Conservation (phyloP, 2,888 invertebrate genomes). For the Eupsilia transversa region DNA sequence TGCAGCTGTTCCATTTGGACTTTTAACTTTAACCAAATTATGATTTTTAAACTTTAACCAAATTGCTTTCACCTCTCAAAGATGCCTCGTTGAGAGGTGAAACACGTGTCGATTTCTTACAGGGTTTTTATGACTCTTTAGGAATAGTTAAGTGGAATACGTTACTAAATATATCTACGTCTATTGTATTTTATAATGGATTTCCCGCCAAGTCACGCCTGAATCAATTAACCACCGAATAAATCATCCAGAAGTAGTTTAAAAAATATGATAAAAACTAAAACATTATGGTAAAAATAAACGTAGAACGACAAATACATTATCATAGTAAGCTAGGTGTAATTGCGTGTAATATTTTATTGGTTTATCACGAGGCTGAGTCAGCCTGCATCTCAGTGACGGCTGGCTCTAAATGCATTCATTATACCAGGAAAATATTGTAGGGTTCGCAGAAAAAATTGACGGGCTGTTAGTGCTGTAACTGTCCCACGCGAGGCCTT, state of each 20-base stretch:
- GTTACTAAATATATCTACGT: too few relatives aligned
- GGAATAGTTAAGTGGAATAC: too few relatives aligned
- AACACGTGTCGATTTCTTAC: too few relatives aligned
- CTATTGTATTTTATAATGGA: too few relatives aligned
- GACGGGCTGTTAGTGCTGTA: neutral
- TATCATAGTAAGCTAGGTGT: neutral
- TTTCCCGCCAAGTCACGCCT: too few relatives aligned
- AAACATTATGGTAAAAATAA: neutral
- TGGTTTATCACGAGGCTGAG: slow-evolving; percentile 63
- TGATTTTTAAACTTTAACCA: neutral
- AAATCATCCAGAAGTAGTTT: neutral
- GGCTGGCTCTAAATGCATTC: slow-evolving; percentile 81
- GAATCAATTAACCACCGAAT: too few relatives aligned
- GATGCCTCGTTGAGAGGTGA: too few relatives aligned
- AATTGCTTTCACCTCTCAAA: too few relatives aligned
- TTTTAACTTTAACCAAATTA: neutral
- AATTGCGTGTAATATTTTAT: slow-evolving; percentile 59
- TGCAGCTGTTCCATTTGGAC: neutral
- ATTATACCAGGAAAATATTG: slow-evolving; percentile 77
- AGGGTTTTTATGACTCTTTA: too few relatives aligned
- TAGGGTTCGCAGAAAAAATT: slow-evolving; percentile 71
- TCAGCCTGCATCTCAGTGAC: slow-evolving; percentile 61
- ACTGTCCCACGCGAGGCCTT: neutral
- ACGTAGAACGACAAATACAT: neutral
- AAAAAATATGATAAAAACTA: too few relatives aligned